Evolutionary conservation across 2,113 vertebrate species (phyloP).

Genomic region (Psittacula cyanocephala): DNA sequence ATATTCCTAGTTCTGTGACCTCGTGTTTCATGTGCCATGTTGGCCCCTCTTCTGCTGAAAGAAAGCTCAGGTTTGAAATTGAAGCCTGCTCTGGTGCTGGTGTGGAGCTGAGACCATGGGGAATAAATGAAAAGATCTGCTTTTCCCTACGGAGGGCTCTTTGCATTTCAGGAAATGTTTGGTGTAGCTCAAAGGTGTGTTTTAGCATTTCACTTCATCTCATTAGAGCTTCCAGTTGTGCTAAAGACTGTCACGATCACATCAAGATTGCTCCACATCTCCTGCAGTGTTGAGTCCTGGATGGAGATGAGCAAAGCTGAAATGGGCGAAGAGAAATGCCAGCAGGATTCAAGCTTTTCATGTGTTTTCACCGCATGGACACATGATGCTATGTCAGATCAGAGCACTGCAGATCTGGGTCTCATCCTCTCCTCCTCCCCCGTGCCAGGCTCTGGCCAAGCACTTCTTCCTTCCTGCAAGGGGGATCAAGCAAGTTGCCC

Average conservation of each 20-base stretch:
- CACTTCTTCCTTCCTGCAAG: neutral
- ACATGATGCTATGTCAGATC: accelerated
- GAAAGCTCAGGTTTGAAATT: neutral
- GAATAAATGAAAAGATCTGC: neutral
- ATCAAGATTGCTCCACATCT: neutral
- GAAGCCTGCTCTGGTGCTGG: neutral
- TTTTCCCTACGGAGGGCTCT: neutral
- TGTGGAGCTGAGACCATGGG: neutral
- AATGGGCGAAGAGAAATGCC: neutral
- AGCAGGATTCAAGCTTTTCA: neutral
- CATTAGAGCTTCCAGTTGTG: neutral
- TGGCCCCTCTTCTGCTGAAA: neutral
- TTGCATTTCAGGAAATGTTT: neutral
- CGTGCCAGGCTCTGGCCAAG: neutral
- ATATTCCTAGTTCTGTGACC: neutral
- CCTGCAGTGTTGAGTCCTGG: neutral
- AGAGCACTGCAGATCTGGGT: neutral
- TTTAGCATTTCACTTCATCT: neutral
- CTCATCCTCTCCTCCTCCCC: neutral
- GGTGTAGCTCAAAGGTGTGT: neutral
- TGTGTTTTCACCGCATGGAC: neutral
- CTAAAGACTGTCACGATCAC: neutral
- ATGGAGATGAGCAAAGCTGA: neutral
- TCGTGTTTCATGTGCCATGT: neutral
- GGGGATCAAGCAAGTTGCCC: neutral